These are phyloP conservation scores for Brachyrhaphis roseni DNA, from an alignment of 2,797 vertebrate genomes.

Conservation along the genomic window DNA sequence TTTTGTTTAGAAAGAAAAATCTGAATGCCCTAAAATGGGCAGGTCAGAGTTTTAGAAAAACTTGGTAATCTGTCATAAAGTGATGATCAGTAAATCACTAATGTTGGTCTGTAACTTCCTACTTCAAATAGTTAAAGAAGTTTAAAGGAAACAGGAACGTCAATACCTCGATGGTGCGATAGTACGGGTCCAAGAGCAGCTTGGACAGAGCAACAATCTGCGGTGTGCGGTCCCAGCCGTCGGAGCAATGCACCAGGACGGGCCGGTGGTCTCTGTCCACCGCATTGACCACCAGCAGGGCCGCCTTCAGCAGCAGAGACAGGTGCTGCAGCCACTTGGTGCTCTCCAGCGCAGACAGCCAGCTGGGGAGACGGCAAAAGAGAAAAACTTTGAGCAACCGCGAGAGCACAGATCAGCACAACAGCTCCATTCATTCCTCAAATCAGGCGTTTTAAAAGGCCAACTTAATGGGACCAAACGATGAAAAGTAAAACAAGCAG, in stretches of 20 bases:
- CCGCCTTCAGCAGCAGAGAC: slow-evolving; percentile 93
- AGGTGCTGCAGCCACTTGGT: slow-evolving; percentile 99
- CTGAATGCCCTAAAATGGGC: neutral
- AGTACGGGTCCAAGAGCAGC: slow-evolving; percentile 94
- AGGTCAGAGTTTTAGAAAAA: neutral
- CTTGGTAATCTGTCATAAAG: neutral
- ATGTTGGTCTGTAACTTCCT: neutral
- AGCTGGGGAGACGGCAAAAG: slow-evolving; percentile 78
- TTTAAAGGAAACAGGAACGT: neutral
- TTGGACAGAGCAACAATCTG: slow-evolving; percentile 96
- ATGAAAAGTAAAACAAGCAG: neutral
- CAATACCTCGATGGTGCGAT: slow-evolving; percentile 94
- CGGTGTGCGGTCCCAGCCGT: slow-evolving; percentile 98
- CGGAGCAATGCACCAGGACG: slow-evolving; percentile 95
- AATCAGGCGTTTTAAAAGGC: neutral
- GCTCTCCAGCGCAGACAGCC: slow-evolving; percentile 97
- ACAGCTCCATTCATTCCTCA: neutral
- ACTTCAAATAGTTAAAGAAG: neutral
- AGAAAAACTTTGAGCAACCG: neutral
- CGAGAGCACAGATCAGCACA: neutral
- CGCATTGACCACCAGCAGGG: slow-evolving; percentile 90
- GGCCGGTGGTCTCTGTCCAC: slow-evolving; percentile 93
- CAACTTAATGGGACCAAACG: neutral
- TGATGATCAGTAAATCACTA: neutral
- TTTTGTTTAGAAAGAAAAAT: neutral